Conservation (phyloP, 2,888 invertebrate species). For the Germaria angustata region DNA sequence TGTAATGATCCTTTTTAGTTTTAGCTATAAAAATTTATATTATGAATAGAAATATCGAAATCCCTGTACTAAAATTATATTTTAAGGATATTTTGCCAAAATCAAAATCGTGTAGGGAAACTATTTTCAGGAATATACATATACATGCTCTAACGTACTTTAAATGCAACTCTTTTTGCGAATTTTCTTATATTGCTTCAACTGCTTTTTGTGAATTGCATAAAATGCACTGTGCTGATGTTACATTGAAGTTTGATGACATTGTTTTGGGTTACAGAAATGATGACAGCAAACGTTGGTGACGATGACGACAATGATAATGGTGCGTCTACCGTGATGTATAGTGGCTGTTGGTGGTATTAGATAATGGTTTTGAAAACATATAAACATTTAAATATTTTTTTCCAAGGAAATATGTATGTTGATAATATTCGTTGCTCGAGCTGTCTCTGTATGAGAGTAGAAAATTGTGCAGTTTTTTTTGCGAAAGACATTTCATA, state of each 20-base stretch:
- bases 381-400: background rate
- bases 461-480: background rate
- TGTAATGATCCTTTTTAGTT: background rate
- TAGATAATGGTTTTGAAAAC: slow-evolving; percentile 52
- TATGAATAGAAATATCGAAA: background rate
- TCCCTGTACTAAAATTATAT: background rate
- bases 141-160: background rate
- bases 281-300: slow-evolving; percentile 25
- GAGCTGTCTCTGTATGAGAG: background rate
- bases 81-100: background rate
- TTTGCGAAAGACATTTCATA: slow-evolving; percentile 17
- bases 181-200: background rate
- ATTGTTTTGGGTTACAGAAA: slow-evolving; percentile 55
- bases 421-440: slow-evolving; percentile 7
- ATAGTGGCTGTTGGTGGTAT: slow-evolving; percentile 47
- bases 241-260: slow-evolving; percentile 60
- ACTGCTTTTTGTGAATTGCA: slow-evolving; percentile 24
- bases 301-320: slow-evolving; percentile 10
- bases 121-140: background rate
- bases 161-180: background rate
- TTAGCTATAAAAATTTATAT: background rate
- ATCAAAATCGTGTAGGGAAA: slow-evolving; percentile 17
- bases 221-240: slow-evolving; percentile 46
- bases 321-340: slow-evolving; percentile 9
- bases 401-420: slow-evolving; percentile 39